Evolutionary conservation across 2,113 vertebrate species (phyloP), one percentile per base, ranked within the genome.

Genomic region (Arizona elegans): DNA sequence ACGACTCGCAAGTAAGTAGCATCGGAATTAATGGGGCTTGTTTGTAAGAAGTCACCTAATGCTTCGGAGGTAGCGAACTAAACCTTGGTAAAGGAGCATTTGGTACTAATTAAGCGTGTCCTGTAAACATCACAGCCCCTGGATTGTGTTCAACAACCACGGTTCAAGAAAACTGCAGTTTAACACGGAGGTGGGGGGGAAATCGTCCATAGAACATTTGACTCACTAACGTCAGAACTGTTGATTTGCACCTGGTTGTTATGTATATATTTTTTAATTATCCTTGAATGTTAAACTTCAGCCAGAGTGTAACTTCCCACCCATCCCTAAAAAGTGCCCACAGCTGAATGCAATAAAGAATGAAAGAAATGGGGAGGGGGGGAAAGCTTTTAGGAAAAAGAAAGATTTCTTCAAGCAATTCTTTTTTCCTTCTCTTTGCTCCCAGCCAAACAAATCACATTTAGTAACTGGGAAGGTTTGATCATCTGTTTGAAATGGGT

Each of bases 401-500:
- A 81, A 24, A 89, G 65, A 85, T 43, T 92, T 89, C 86, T 65
- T n/a, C 3, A 58, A 26, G 11, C 65, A 19, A 56, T 56, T 17
- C 50, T 38, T 92, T 92, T 47, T 58, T 52, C 70, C n/a, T 53
- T 47, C 47, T 11, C 26, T 38, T 29, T 29, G 24, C 52, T n/a
- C 17, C 21, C 23, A 43, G 53, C 33, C 87, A 24, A 81, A 81
- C 53, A 56, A 53, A 89, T 56, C 53, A 89, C 47, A 89, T 70
- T 70, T 50, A 21, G 92, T 58, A 89, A 92, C 47, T 24, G 56
- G 56, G 56, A 85, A 88, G n/a, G 53, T 26, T 29, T 56, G 47
- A 29, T 65, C 88, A 56, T 89, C 87, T 89, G 92, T 81, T 89
- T 92, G 9, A 92, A 65, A 81, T 65, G 43, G 50, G 65, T 33